Evolutionary conservation across 2,113 vertebrate species (phyloP).

Genomic region (Datnioides undecimradiatus): DNA sequence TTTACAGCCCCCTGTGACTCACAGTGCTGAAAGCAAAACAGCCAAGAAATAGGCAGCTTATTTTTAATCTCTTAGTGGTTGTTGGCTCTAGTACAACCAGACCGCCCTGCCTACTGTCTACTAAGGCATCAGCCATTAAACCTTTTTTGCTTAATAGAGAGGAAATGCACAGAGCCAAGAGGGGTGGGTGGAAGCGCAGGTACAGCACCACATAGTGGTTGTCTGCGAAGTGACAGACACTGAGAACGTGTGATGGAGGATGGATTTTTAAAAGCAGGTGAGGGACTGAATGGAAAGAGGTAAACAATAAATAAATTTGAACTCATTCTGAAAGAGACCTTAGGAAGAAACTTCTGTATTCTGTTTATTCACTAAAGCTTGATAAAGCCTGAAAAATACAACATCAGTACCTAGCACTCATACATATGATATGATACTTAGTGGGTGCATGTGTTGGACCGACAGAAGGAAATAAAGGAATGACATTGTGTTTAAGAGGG

Average conservation of each 20-base stretch:
- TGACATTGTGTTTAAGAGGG: not conserved
- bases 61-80: slow-evolving; percentile 75
- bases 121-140: slow-evolving; percentile 55
- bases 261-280: not conserved
- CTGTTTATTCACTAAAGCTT: too few species aligned
- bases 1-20: slow-evolving; percentile 62
- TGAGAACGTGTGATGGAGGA: slow-evolving; percentile 24
- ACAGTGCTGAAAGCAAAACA: slow-evolving; percentile 40
- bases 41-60: slow-evolving; percentile 53
- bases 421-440: not conserved
- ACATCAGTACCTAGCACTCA: not conserved
- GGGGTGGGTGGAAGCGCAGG: not conserved
- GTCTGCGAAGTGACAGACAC: slow-evolving; percentile 12
- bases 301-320: not conserved
- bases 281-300: slow-evolving; percentile 3
- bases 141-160: slow-evolving; percentile 39
- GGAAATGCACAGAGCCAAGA: slow-evolving; percentile 39
- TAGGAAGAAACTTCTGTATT: too few species aligned
- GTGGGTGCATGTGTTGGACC: not conserved
- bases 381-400: not conserved
- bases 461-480: not conserved
- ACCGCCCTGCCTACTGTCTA: slow-evolving; percentile 39
- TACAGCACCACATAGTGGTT: slow-evolving; percentile 52
- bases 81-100: slow-evolving; percentile 60
- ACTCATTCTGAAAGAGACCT: not conserved